Conservation (phyloP, 1,140 invertebrate species). For the Nasonia giraulti region DNA sequence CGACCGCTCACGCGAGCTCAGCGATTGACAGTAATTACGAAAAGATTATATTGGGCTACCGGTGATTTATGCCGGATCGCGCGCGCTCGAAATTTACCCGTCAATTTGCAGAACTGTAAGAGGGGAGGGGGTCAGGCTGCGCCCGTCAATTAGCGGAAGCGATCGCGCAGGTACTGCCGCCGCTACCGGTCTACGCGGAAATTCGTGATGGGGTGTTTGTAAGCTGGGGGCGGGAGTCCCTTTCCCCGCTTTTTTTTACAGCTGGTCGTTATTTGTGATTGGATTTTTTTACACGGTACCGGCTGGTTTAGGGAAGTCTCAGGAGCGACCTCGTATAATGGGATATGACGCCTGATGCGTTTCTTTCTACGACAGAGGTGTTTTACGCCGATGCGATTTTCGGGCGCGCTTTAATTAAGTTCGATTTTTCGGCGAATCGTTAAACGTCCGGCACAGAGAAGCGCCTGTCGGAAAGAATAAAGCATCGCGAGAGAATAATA, state of each 20-base stretch:
- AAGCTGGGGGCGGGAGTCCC: background rate
- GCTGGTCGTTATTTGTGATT: background rate
- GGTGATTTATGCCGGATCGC: conserved; percentile 41
- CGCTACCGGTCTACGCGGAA: conserved; percentile 31
- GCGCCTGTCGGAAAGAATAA: no score
- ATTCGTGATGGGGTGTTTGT: background rate
- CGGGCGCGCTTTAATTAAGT: no score
- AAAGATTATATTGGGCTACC: conserved; percentile 19
- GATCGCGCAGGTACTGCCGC: background rate
- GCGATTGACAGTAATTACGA: conserved; percentile 43
- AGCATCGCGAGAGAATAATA: no score
- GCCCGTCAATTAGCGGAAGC: conserved; percentile 38
- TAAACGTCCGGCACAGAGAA: no score
- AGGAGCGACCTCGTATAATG: background rate
- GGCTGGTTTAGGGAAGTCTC: no score
- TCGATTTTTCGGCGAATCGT: no score
- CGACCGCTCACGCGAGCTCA: background rate
- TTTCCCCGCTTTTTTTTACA: background rate
- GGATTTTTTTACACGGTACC: conserved; percentile 2
- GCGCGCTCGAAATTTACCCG: conserved; percentile 38
- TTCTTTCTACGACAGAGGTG: background rate
- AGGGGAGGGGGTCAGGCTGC: background rate
- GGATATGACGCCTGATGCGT: background rate
- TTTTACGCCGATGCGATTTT: no score
- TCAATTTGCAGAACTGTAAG: conserved; percentile 16